A percentile compares a stretch with the other conserved stretches of the same genome.
These are phyloP conservation scores for Cryptoprocta ferox DNA, from an alignment of 2,797 vertebrate species.

Conservation along the genomic window DNA sequence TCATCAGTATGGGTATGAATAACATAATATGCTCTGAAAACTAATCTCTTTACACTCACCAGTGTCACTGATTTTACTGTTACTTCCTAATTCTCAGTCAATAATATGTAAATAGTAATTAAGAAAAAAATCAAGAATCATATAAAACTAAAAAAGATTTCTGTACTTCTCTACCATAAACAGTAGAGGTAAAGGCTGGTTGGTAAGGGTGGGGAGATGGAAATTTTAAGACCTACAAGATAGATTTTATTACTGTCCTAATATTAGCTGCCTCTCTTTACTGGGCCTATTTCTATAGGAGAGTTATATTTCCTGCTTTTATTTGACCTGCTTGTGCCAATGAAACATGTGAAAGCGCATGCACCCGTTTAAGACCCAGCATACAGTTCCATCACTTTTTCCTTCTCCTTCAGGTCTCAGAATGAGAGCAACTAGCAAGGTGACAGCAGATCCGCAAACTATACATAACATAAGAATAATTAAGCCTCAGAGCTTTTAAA, in stretches of 20 bases:
- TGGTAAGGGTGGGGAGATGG: neutral
- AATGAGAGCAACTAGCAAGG: neutral
- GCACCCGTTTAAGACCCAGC: neutral
- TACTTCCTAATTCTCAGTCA: conserved; percentile 5
- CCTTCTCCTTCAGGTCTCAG: neutral
- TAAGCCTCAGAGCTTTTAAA: neutral
- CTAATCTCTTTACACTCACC: neutral
- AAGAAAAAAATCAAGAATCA: conserved; percentile 36
- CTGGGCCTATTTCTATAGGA: neutral
- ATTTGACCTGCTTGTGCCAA: neutral
- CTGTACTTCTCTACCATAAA: neutral
- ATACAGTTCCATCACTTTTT: neutral
- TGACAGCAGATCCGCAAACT: neutral
- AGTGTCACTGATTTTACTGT: neutral
- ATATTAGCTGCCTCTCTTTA: neutral
- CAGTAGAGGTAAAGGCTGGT: neutral
- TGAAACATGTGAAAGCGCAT: neutral
- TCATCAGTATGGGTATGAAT: neutral
- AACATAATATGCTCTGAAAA: neutral
- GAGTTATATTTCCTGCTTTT: neutral
- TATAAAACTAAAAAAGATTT: neutral
- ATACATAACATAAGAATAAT: neutral
- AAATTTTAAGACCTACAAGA: neutral
- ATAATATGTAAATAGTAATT: conserved; percentile 28
- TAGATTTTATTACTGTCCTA: neutral